phyloP scores from a whole-genome alignment of 2,797 vertebrate genomes.

The Leuciscus waleckii region DNA sequence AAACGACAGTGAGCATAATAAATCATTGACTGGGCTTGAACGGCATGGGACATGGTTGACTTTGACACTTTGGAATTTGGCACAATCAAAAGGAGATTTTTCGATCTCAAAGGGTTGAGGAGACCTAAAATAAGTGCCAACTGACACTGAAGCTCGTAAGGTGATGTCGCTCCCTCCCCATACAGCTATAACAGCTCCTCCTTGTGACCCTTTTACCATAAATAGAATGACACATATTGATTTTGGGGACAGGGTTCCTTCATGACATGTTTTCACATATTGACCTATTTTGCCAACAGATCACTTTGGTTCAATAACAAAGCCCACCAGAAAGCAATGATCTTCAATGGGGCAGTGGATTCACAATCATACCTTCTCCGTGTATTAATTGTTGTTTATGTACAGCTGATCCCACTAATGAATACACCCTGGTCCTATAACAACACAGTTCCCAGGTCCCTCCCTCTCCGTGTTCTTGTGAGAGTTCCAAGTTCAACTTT shows the following conservation, averaged over 20 bases:
- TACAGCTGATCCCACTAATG: conserved; percentile 53
- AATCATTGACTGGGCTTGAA: conserved; percentile 21
- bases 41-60: conserved; percentile 56
- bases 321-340: conserved; percentile 37
- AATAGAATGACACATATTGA: conserved; percentile 78
- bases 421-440: conserved; percentile 55
- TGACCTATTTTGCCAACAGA: conserved; percentile 78
- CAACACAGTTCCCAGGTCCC: conserved; percentile 40
- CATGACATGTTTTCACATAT: conserved; percentile 75
- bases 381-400: conserved; percentile 54
- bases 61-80: conserved; percentile 70
- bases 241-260: conserved; percentile 74
- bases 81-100: conserved; percentile 64
- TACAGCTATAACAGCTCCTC: conserved; percentile 67
- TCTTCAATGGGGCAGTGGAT: conserved; percentile 55
- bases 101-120: conserved; percentile 62
- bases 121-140: conserved; percentile 70
- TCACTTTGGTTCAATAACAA: conserved; percentile 67
- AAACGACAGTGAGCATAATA: conserved; percentile 21
- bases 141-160: conserved; percentile 51
- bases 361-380: conserved; percentile 45
- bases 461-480: conserved; percentile 13
- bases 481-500: conserved; percentile 40
- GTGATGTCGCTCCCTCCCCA: conserved; percentile 68
- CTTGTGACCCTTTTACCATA: conserved; percentile 79